phyloP scores from a whole-genome alignment of 2,797 vertebrate genomes.

The Macrochelys suwanniensis region DNA sequence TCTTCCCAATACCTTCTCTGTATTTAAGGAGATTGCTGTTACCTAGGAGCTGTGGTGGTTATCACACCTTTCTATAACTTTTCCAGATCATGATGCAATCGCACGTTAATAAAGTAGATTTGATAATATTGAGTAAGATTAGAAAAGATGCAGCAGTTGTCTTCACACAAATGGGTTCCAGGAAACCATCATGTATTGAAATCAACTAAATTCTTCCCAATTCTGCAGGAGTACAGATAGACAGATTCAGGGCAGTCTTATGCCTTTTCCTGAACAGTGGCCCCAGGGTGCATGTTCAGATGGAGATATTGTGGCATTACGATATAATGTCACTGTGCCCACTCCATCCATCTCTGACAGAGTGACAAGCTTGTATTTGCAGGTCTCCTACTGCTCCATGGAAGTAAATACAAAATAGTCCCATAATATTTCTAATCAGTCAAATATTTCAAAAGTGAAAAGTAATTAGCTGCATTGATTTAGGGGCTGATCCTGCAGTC shows the following conservation, averaged over 20 bases:
- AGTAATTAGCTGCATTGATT: background rate
- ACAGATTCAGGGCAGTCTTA: background rate
- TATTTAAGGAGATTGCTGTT: background rate
- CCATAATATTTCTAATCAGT: background rate
- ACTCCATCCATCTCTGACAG: background rate
- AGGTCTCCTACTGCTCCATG: background rate
- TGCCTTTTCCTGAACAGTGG: background rate
- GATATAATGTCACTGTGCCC: background rate
- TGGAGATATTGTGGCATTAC: background rate
- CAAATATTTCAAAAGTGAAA: background rate
- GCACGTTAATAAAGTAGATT: background rate
- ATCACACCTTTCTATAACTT: too few species aligned
- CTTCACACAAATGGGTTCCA: background rate
- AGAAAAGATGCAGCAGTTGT: background rate
- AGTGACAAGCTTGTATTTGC: background rate
- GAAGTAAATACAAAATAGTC: background rate
- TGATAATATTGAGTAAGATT: background rate
- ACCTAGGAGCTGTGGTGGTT: background rate
- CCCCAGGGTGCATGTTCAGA: background rate
- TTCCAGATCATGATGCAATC: background rate
- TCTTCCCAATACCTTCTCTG: background rate
- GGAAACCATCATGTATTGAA: background rate
- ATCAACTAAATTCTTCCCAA: background rate
- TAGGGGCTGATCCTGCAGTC: background rate
- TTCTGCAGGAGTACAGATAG: background rate